Base-by-base conservation (phyloP, 2,113 vertebrate species). In the Greenwoodochromis staneri region DNA sequence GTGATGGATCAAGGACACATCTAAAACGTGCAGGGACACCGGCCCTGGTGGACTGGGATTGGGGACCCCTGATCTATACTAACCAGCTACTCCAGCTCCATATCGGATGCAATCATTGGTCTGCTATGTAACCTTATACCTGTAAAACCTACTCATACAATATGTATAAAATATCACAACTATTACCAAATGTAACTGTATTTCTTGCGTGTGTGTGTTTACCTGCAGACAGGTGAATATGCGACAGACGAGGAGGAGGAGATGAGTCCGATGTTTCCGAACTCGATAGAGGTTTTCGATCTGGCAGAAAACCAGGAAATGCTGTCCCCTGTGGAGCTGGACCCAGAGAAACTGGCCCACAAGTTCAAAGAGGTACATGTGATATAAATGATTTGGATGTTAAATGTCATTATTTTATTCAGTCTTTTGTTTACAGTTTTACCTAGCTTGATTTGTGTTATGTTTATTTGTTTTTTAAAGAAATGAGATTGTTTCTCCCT, bases 221-320 rank as follows among this genome's bases (percentile, higher is more conserved):
- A 7, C 71, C 40, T 40, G 1, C 95, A 99, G 98, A 99, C 98
- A 0, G 98, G 98, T 1, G 98, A 99, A 16, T 99, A 98, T 1
- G 98, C 98, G 34, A 99, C 98, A 0, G 98, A 99, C 5, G 97
- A 97, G 88, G 97, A 97, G 6, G 98, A 98, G 88, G 98, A 98
- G 96, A 98, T 99, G 97, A 99, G 98, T 90, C 98, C 98, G 9
- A 97, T 98, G 92, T 99, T 99, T 92, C 98, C 98, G 1, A 97
- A 98, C 2, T 97, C 98, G 92, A 98, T 99, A 1, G 98, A 99
- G 94, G 98, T 99, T 85, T 99, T 99, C 0, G 98, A 99, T 93
- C 95, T 99, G 91, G 98, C 98, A 0, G 98, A 99, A 96, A 97
- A 97, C 2, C 98, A 98, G 95, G 98, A 98, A 84, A 87, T 97